These are phyloP conservation scores for Mormyrus hasselquistii DNA, from an alignment of 2,797 vertebrate species.

Conservation along the genomic window DNA sequence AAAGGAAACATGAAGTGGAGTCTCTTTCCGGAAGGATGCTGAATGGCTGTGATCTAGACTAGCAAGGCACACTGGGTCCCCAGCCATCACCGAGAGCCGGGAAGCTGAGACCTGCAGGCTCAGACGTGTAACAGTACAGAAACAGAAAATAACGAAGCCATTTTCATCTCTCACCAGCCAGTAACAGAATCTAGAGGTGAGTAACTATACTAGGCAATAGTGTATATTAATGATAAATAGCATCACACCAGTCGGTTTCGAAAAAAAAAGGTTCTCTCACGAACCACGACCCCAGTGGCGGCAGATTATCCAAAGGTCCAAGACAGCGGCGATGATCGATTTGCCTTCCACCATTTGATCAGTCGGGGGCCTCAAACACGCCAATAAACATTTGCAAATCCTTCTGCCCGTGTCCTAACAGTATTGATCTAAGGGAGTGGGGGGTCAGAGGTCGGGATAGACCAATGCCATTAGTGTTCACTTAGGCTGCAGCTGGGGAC, in stretches of 20 bases:
- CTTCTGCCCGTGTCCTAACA: background rate
- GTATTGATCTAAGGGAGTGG: background rate
- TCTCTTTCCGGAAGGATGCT: conserved; percentile 41
- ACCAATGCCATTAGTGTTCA: background rate
- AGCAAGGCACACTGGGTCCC: background rate
- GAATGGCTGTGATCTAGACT: conserved; percentile 17
- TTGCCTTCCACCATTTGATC: background rate
- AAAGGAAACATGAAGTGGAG: conserved; percentile 28
- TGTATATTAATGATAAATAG: background rate
- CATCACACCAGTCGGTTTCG: background rate
- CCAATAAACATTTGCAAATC: background rate
- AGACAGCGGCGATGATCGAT: background rate
- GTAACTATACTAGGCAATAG: background rate
- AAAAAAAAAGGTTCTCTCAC: background rate
- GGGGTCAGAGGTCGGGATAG: background rate
- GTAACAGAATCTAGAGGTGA: background rate
- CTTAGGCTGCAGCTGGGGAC: background rate
- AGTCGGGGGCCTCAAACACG: background rate
- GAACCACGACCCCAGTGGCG: background rate
- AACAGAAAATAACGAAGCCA: background rate
- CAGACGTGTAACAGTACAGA: conserved; percentile 16
- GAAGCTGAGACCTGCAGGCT: background rate
- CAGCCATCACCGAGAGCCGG: background rate
- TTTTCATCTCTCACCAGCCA: background rate
- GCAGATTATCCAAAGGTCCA: background rate